phyloP scores from a whole-genome alignment of 1,140 invertebrate species.

The Apocrypta bakeri region DNA sequence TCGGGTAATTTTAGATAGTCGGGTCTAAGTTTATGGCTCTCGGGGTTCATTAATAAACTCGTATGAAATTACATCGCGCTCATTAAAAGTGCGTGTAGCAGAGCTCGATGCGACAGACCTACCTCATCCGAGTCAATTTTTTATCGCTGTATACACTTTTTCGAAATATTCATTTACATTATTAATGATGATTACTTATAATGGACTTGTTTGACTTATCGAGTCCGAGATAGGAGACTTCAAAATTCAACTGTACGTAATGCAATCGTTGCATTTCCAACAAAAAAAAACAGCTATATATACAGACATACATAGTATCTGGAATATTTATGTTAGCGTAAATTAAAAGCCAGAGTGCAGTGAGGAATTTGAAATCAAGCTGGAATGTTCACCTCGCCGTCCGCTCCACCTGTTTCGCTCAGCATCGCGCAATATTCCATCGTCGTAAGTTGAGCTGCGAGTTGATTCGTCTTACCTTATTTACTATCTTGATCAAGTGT shows the following conservation, averaged over 20 bases:
- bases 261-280: no score
- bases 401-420: slow-evolving; percentile 42
- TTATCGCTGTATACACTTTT: background rate
- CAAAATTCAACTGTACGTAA: no score
- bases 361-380: slow-evolving; percentile 36
- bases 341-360: no score
- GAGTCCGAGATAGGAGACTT: background rate
- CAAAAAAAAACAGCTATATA: no score
- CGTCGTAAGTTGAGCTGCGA: background rate
- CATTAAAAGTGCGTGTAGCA: slow-evolving; percentile 30
- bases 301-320: no score
- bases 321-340: no score
- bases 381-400: slow-evolving; percentile 22
- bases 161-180: background rate
- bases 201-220: slow-evolving; percentile 15
- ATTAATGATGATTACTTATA: background rate
- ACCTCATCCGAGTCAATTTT: background rate
- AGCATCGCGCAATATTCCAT: background rate
- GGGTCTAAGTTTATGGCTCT: background rate
- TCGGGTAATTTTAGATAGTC: slow-evolving; percentile 40
- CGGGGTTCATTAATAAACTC: slow-evolving; percentile 1
- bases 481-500: slow-evolving; percentile 45
- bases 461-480: slow-evolving; percentile 25
- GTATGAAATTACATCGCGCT: slow-evolving; percentile 34
- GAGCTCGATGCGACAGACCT: background rate